phyloP scores from a whole-genome alignment of 2,888 invertebrate species.

The Orthonychiurus folsomi region DNA sequence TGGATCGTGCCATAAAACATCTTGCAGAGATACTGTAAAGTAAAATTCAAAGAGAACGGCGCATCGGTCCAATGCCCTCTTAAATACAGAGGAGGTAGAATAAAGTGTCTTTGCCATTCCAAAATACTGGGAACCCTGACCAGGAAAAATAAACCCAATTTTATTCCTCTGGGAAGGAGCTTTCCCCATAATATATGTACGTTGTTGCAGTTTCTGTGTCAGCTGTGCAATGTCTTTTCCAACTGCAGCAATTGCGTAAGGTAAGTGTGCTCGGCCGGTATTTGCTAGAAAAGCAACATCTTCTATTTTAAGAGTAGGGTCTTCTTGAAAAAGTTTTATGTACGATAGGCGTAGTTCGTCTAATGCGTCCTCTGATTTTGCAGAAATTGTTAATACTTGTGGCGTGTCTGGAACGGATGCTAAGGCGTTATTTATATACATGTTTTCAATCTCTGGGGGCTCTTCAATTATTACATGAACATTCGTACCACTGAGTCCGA shows the following conservation, averaged over 20 bases:
- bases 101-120: conserved; percentile 21
- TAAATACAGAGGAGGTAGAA: conserved; percentile 19
- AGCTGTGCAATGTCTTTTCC: conserved; percentile 7
- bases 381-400: conserved; percentile 16
- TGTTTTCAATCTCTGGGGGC: conserved; percentile 6
- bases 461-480: conserved; percentile 13
- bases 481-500: conserved; percentile 14
- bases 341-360: conserved; percentile 6
- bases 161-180: background rate
- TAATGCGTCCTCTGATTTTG: conserved; percentile 14
- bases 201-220: background rate
- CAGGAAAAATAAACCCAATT: conserved; percentile 18
- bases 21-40: conserved; percentile 5
- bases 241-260: conserved; percentile 16
- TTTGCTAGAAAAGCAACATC: conserved; percentile 19
- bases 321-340: background rate
- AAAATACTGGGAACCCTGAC: conserved; percentile 18
- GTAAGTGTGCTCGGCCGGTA: conserved; percentile 21
- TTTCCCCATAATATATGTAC: conserved; percentile 5
- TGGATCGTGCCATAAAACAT: conserved; percentile 13
- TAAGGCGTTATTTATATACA: background rate
- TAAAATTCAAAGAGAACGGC: background rate
- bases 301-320: conserved; percentile 3
- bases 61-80: conserved; percentile 18
- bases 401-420: background rate